Conservation (phyloP, 2,888 invertebrate species). For the Agrotis exclamationis region DNA sequence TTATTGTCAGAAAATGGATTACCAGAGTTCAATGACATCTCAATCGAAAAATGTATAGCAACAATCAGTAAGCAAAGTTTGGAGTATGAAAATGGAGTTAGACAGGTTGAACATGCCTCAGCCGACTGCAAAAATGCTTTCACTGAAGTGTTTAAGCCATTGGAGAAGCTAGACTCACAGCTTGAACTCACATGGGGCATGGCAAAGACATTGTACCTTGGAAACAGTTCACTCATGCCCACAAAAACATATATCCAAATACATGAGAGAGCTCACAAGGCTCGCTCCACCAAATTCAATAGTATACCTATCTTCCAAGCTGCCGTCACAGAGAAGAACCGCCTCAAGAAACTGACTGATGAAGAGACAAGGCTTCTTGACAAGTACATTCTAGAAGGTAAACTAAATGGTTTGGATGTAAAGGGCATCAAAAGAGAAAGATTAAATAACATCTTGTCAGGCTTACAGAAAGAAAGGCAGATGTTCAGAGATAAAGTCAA, state of each 20-base stretch:
- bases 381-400: constrained; percentile 96
- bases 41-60: constrained; percentile 96
- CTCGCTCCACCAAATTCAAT: constrained; percentile 94
- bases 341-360: constrained; percentile 86
- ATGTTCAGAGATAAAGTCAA: constrained; percentile 93
- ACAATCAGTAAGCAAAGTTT: constrained; percentile 96
- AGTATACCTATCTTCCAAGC: constrained; percentile 93
- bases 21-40: constrained; percentile 95
- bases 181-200: constrained; percentile 97
- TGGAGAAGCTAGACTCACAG: constrained; percentile 94
- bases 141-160: constrained; percentile 93
- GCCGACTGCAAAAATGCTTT: constrained; percentile 91
- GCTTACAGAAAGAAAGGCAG: constrained; percentile 90
- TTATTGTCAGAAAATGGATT: constrained; percentile 94
- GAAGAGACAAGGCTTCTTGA: constrained; percentile 94
- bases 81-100: constrained; percentile 95
- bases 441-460: constrained; percentile 86
- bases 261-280: constrained; percentile 94
- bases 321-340: constrained; percentile 90
- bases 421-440: constrained; percentile 87
- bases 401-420: constrained; percentile 95
- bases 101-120: constrained; percentile 92
- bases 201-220: constrained; percentile 95
- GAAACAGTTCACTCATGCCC: constrained; percentile 95
- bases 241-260: constrained; percentile 95